Conservation (phyloP, 2,113 vertebrate species). For the Notarius quadriscutis region DNA sequence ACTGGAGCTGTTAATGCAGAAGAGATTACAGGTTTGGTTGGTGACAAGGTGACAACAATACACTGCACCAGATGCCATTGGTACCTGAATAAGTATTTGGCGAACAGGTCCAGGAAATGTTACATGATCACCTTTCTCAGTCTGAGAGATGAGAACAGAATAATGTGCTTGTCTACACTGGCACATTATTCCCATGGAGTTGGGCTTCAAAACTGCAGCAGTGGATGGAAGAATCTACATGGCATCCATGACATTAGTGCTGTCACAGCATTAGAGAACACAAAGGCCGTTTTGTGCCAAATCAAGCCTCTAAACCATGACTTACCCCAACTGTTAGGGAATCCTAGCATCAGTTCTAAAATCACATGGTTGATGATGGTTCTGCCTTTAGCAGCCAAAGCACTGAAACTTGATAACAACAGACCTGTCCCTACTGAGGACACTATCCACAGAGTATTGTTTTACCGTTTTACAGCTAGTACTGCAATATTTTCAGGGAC, state of each 20-base stretch:
- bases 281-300: background rate
- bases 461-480: background rate
- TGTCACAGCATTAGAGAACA: background rate
- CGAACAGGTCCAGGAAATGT: background rate
- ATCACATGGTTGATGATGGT: background rate
- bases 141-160: background rate
- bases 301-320: background rate
- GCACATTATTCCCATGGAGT: background rate
- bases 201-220: background rate
- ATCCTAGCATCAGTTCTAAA: background rate
- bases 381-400: background rate
- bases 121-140: background rate
- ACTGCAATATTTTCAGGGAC: background rate
- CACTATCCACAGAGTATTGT: background rate
- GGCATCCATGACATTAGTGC: background rate
- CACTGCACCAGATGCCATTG: background rate
- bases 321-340: background rate
- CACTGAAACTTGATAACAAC: no score
- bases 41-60: background rate
- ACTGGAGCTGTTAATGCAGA: background rate
- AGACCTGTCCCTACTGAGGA: background rate
- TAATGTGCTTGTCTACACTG: background rate
- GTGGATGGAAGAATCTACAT: background rate
- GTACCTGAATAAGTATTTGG: background rate
- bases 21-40: background rate